A percentile compares a stretch with the other conserved stretches of the same genome.
Conservation (phyloP, 2,888 invertebrate species). For the Elegia similella region DNA sequence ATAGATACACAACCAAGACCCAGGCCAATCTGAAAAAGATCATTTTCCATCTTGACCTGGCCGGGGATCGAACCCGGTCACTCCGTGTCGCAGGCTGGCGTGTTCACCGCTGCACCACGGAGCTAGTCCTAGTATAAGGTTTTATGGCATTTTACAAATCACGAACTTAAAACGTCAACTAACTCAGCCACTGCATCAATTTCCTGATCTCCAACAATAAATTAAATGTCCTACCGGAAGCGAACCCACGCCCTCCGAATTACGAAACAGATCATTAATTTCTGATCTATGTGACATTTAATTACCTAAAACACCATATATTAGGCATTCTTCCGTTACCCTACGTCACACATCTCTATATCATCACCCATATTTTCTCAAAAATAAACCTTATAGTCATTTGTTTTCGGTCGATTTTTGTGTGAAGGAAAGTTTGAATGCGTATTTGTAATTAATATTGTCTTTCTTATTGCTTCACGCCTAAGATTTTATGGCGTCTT, state of each 20-base stretch:
- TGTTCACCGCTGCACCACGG: too few relatives aligned
- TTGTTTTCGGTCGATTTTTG: slow-evolving; percentile 29
- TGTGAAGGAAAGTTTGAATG: slow-evolving; percentile 11
- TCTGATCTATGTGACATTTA: slow-evolving; percentile 81
- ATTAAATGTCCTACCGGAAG: slow-evolving; percentile 13
- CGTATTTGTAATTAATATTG: slow-evolving; percentile 65
- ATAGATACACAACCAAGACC: too few relatives aligned
- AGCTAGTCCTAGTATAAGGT: too few relatives aligned
- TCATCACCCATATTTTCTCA: background rate
- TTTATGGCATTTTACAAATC: background rate
- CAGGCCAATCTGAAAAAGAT: too few relatives aligned
- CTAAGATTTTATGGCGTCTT: slow-evolving; percentile 71
- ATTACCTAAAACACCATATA: slow-evolving; percentile 82
- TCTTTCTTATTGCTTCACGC: slow-evolving; percentile 79
- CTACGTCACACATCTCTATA: slow-evolving; percentile 44
- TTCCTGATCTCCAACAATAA: slow-evolving; percentile 3
- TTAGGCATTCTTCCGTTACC: slow-evolving; percentile 73
- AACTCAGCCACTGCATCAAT: background rate
- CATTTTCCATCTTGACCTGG: too few relatives aligned
- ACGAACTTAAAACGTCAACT: background rate
- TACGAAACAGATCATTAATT: slow-evolving; percentile 80
- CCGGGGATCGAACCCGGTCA: too few relatives aligned
- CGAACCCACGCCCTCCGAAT: slow-evolving; percentile 30
- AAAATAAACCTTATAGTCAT: slow-evolving; percentile 29
- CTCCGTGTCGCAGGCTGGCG: too few relatives aligned